Base-by-base conservation (phyloP, 2,888 invertebrate species). In the Drepana falcataria region DNA sequence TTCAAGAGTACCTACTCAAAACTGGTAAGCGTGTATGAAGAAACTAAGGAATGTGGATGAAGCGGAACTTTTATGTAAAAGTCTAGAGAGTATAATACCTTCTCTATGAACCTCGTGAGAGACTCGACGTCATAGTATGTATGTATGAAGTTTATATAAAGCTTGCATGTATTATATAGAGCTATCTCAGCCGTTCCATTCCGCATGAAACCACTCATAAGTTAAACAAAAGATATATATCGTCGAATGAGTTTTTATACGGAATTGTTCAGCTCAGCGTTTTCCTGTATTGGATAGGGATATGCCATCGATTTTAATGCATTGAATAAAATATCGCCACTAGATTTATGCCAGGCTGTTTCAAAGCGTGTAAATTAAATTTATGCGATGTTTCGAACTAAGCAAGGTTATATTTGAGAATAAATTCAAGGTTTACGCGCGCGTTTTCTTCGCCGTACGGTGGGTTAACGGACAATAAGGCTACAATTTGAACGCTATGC, bases 401-500 rank as follows among this genome's bases (percentile, higher is more conserved):
- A 21, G 21, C 21, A 21, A 21, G 21, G 21, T 21, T 21, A 21
- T 1, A 21, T 21, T 21, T 21, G 21, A 21, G 21, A 21, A 21
- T 21, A 21, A 21, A 21, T 21, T 21, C 21, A 21, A 21, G 21
- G 21, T 21, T 21, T 21, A 1, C 21, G 21, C 21, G 21, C 21
- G 0, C 21, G 21, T 21, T 21, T 21, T 21, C 21, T 21, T 21
- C 21, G 21, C 21, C 21, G 21, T 21, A 21, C 21, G 62, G 57
- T 57, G 68, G 73, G 73, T 72, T 71, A 77, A 65, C 77, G 75
- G 71, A 77, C 79, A 81, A 75, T 81, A 74, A 76, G 78, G 73
- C 77, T 77, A 71, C 74, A 80, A 78, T 77, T 76, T 73, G 76
- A 75, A 77, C 76, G 77, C 67, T 73, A 78, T 79, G 78, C 76